Evolutionary conservation across 2,113 vertebrate species (phyloP).

Genomic region (Cinclus mexicanus): DNA sequence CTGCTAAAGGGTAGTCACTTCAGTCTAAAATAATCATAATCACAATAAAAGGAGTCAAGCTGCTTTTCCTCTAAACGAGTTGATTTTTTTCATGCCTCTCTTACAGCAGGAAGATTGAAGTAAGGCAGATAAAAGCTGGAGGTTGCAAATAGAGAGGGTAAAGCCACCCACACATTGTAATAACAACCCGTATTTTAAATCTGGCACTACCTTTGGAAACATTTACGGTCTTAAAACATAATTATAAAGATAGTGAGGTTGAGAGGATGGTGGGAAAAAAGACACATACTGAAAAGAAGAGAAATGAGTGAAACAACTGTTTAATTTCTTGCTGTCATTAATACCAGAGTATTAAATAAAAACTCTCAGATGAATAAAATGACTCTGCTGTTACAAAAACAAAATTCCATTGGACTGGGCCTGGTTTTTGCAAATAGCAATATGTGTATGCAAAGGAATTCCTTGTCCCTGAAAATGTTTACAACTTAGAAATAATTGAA

Average conservation of each 20-base stretch:
- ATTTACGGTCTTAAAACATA: constrained; percentile 51
- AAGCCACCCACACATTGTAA: constrained; percentile 56
- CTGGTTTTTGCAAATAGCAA: constrained; percentile 62
- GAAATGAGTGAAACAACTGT: constrained; percentile 58
- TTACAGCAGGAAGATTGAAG: constrained; percentile 5
- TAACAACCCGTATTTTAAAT: constrained; percentile 60
- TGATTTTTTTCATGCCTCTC: neutral
- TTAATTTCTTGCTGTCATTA: constrained; percentile 64
- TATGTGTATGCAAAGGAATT: constrained; percentile 69
- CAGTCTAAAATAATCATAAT: constrained; percentile 30
- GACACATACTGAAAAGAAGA: constrained; percentile 34
- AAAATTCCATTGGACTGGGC: constrained; percentile 62
- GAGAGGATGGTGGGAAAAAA: neutral
- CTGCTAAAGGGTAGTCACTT: neutral
- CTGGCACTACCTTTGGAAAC: constrained; percentile 62
- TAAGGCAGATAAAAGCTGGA: constrained; percentile 29
- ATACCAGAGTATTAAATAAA: constrained; percentile 61
- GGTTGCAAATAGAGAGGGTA: neutral
- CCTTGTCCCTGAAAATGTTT: constrained; percentile 71
- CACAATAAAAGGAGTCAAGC: constrained; percentile 22
- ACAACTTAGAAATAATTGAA: constrained; percentile 71
- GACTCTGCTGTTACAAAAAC: constrained; percentile 57
- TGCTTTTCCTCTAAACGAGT: neutral
- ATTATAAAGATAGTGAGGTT: constrained; percentile 55
- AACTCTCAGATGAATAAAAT: constrained; percentile 61